Conservation (phyloP, 2,113 vertebrate genomes). For the Channa maculata region DNA sequence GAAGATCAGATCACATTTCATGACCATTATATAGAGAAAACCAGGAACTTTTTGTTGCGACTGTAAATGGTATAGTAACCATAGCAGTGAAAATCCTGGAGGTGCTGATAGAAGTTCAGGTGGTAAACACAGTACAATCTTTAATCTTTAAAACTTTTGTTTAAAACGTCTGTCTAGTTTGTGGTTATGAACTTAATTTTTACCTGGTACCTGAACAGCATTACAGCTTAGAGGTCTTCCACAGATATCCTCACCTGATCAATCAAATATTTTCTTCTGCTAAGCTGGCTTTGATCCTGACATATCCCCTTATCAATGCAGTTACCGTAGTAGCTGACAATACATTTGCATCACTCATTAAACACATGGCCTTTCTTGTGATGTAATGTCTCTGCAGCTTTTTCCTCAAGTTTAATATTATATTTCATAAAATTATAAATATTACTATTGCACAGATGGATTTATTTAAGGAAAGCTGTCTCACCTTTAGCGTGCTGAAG, state of each 20-base stretch:
- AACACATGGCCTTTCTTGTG: neutral
- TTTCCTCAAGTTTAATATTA: neutral
- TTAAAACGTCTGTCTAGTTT: too few species aligned
- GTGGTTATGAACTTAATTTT: neutral
- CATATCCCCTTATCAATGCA: conserved; percentile 9
- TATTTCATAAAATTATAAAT: conserved; percentile 9
- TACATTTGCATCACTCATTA: conserved; percentile 6
- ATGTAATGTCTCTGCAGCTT: neutral
- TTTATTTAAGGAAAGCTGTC: neutral
- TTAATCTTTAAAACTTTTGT: neutral
- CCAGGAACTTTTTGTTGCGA: too few species aligned
- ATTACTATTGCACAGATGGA: neutral
- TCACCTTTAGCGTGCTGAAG: conserved; percentile 30
- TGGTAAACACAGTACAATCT: neutral
- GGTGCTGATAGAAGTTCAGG: neutral
- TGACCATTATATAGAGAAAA: too few species aligned
- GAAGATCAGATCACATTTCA: too few species aligned
- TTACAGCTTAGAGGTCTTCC: neutral
- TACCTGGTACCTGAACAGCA: neutral
- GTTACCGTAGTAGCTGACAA: neutral
- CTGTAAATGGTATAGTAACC: too few species aligned
- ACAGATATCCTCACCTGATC: neutral
- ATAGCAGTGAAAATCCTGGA: neutral
- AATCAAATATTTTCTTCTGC: conserved; percentile 6
- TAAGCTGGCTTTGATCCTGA: neutral